Conservation (phyloP, 1,140 invertebrate genomes). For the Pristionchus pacificus region DNA sequence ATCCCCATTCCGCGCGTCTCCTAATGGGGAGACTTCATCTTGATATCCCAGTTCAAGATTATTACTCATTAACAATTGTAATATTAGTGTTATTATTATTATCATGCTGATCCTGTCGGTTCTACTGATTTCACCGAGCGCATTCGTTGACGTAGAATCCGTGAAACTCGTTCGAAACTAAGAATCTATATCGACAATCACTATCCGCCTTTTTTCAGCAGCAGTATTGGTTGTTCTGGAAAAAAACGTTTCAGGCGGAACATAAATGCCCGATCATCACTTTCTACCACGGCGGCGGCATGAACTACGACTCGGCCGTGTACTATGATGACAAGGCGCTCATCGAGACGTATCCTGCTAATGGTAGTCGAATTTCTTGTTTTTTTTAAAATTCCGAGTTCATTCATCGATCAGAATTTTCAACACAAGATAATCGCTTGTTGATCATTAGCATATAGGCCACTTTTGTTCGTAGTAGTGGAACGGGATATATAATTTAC, state of each 20-base stretch:
- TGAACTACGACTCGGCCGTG: neutral
- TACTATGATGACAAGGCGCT: neutral
- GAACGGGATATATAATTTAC: neutral
- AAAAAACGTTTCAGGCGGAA: neutral
- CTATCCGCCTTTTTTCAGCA: too few relatives aligned
- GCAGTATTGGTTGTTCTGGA: neutral
- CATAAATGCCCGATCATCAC: neutral
- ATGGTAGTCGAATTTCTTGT: neutral
- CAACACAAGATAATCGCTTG: too few relatives aligned
- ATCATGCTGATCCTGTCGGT: neutral
- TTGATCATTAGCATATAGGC: too few relatives aligned
- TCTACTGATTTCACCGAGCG: neutral
- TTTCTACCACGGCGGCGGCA: neutral
- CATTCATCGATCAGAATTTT: too few relatives aligned
- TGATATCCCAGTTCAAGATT: too few relatives aligned
- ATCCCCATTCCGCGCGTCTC: too few relatives aligned
- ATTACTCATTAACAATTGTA: too few relatives aligned
- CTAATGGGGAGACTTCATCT: too few relatives aligned
- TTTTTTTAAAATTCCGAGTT: neutral
- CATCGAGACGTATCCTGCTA: neutral
- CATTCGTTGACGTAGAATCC: too few relatives aligned
- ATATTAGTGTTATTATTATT: too few relatives aligned
- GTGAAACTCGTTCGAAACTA: too few relatives aligned
- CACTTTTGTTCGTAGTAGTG: neutral
- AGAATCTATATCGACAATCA: too few relatives aligned